Evolutionary conservation across 2,888 invertebrate species (phyloP), one percentile per base, ranked within the genome.

Genomic region (Epinotia nisella): DNA sequence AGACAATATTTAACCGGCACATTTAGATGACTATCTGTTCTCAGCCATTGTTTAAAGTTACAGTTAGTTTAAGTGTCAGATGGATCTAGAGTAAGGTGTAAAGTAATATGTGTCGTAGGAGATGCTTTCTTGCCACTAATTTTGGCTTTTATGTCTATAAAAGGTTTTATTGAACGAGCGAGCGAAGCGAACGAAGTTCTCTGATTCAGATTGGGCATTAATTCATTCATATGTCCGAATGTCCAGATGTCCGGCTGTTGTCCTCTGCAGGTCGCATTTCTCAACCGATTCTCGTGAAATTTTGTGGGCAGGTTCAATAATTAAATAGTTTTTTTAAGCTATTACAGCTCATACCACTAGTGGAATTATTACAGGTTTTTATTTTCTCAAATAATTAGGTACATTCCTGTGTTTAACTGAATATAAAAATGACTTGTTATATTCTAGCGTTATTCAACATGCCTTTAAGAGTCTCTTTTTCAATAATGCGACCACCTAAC

Each of bases 11-110:
- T 81, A 81, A 83, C 77, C 79, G 81, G 77, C 84, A 87, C 86
- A 87, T 87, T 87, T 80, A 84, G 85, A 85, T 85, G 75, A 55
- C 71, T 79, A 84, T 84, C 82, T 74, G 60, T 82, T 81, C 82
- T 81, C 84, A 82, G 78, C 83, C 82, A 85, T 84, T 84, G 85
- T 84, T 81, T 74, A 39, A 51, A 51, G 76, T 78, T 73, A 75
- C 75, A 75, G 75, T 75, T 75, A 75, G 59, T 49, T 67, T 41
- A 64, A 68, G 62, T 53, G 61, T 66, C 61, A 58, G 74, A 51
- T 67, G 58, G 62, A 74, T 62, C 71, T 71, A 74, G 58, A 61
- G 56, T 68, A 62, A 66, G 69, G 56, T 66, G 65, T 71, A 71
- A 66, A 65, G 65, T 73, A 53, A 69, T 73, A 69, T 69, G 53